phyloP scores from a whole-genome alignment of 2,797 vertebrate genomes.

The Salarias fasciatus region DNA sequence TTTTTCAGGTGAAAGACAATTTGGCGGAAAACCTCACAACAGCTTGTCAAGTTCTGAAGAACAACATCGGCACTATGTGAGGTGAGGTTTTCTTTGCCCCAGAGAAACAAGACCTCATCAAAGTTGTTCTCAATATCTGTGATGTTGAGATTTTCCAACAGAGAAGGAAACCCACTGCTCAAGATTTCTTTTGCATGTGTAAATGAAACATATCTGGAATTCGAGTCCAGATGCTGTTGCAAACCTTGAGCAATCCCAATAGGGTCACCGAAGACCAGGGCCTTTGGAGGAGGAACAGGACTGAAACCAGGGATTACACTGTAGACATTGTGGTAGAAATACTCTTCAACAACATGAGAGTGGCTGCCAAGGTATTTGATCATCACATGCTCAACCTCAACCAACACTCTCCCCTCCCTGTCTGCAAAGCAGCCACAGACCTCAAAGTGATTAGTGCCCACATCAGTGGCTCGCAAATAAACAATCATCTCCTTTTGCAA shows the following conservation, averaged over 20 bases:
- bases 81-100: constrained; percentile 82
- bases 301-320: constrained; percentile 41
- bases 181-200: constrained; percentile 61
- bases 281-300: constrained; percentile 52
- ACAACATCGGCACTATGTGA: constrained; percentile 58
- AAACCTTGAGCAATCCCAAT: constrained; percentile 80
- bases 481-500: constrained; percentile 88
- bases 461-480: constrained; percentile 81
- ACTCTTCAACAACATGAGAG: constrained; percentile 76
- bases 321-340: constrained; percentile 85
- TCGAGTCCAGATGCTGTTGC: constrained; percentile 75
- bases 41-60: constrained; percentile 76
- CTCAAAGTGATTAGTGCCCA: constrained; percentile 75
- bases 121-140: constrained; percentile 67
- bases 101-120: constrained; percentile 86
- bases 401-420: constrained; percentile 82
- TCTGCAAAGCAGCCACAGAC: constrained; percentile 88
- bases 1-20: constrained; percentile 80
- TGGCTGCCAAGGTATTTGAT: constrained; percentile 79
- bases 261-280: constrained; percentile 84
- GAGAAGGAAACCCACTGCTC: constrained; percentile 52
- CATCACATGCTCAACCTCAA: constrained; percentile 80
- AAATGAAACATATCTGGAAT: constrained; percentile 50
- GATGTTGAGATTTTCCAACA: constrained; percentile 69
- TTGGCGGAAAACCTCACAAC: constrained; percentile 86